These are phyloP conservation scores for Synanthedon andrenaeformis DNA, from an alignment of 2,888 invertebrate genomes.

Conservation along the genomic window DNA sequence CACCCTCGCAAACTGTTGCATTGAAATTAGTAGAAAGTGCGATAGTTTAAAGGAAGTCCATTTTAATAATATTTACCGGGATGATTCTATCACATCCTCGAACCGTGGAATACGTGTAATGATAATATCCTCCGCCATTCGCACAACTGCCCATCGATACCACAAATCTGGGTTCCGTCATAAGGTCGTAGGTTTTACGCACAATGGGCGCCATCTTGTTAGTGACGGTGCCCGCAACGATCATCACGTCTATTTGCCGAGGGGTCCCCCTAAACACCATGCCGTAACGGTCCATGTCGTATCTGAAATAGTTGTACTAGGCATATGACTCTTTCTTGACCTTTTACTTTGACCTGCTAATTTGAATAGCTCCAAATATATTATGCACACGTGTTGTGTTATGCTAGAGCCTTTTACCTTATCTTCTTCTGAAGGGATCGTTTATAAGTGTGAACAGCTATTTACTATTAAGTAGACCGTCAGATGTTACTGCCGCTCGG, in stretches of 20 bases:
- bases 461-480: no score
- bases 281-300: slow-evolving; percentile 98
- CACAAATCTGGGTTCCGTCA: slow-evolving; percentile 97
- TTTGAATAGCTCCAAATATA: no score
- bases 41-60: no score
- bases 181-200: slow-evolving; percentile 95
- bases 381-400: no score
- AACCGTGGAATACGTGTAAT: slow-evolving; percentile 98
- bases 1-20: no score
- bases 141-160: slow-evolving; percentile 99
- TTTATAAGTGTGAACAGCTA: no score
- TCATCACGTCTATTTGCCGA: slow-evolving; percentile 96
- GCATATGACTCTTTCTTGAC: no score
- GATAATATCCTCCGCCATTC: slow-evolving; percentile 99
- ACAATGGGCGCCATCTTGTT: slow-evolving; percentile 99
- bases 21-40: no score
- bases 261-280: slow-evolving; percentile 98
- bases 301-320: slow-evolving; percentile 46
- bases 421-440: not conserved
- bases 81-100: slow-evolving; percentile 56
- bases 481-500: no score
- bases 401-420: slow-evolving; percentile 2
- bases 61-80: slow-evolving; percentile 26
- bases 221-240: slow-evolving; percentile 97
- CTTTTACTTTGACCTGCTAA: no score